phyloP scores from a whole-genome alignment of 1,140 invertebrate genomes.

The Ceratosolen fusciceps region DNA sequence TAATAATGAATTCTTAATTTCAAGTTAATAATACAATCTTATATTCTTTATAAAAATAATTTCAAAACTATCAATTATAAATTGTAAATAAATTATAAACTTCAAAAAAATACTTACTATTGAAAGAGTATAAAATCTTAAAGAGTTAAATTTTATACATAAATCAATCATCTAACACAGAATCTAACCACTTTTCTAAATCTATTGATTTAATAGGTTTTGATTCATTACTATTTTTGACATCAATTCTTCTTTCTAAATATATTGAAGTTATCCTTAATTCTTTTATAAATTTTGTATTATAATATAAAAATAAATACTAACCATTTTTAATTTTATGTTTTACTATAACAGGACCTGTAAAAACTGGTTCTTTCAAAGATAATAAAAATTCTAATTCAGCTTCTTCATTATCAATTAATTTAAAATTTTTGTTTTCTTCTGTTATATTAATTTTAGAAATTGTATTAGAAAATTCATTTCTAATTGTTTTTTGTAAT shows the following conservation, averaged over 20 bases:
- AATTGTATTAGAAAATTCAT: constrained; percentile 14
- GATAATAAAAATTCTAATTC: constrained; percentile 63
- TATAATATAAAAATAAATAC: constrained; percentile 8
- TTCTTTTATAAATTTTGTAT: background rate
- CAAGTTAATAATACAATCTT: too few species aligned
- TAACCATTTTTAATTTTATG: constrained; percentile 36
- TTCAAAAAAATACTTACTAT: constrained; percentile 37
- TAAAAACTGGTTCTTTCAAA: constrained; percentile 56
- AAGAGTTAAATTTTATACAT: constrained; percentile 7
- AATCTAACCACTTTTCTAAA: constrained; percentile 66
- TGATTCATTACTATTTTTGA: constrained; percentile 52
- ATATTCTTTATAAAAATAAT: constrained; percentile 16
- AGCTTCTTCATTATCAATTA: constrained; percentile 48
- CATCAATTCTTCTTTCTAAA: constrained; percentile 31
- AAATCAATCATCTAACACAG: constrained; percentile 61
- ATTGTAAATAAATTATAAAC: constrained; percentile 28
- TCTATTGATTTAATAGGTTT: constrained; percentile 61
- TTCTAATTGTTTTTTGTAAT: background rate
- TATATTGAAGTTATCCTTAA: constrained; percentile 7
- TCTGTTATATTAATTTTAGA: constrained; percentile 7
- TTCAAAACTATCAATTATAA: too few species aligned
- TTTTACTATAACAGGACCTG: constrained; percentile 30
- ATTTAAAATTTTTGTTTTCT: background rate
- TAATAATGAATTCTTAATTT: too few species aligned
- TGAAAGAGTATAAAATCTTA: constrained; percentile 32